Evolutionary conservation across 2,113 vertebrate genomes (phyloP).

Genomic region (Triplophysa siluroides): DNA sequence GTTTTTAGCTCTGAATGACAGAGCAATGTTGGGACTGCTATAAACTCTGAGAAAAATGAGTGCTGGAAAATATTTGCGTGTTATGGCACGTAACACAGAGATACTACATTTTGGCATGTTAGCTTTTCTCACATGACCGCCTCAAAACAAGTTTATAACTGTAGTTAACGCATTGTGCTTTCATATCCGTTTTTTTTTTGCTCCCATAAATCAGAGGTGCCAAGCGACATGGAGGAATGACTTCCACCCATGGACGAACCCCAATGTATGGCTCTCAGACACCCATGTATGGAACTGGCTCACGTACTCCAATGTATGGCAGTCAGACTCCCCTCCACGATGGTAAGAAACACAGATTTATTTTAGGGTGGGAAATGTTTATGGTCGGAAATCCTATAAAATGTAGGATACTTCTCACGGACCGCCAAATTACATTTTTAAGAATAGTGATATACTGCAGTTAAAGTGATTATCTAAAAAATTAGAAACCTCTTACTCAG

Average conservation of each 20-base stretch:
- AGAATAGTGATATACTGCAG: no score
- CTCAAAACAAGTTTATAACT: neutral
- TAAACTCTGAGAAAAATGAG: no score
- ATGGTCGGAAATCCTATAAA: no score
- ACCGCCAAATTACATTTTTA: no score
- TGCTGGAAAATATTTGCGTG: no score
- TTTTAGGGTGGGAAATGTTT: neutral
- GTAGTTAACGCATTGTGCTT: neutral
- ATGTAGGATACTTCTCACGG: no score
- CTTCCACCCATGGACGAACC: constrained; percentile 84
- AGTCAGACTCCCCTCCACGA: constrained; percentile 92
- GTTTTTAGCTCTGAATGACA: no score
- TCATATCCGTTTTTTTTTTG: neutral
- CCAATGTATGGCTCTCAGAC: constrained; percentile 94
- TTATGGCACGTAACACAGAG: no score
- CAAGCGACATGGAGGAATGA: constrained; percentile 78
- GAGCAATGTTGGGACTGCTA: no score
- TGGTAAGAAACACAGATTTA: constrained; percentile 72
- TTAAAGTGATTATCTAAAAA: no score
- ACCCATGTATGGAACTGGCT: constrained; percentile 90
- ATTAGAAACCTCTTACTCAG: no score
- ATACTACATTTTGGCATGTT: neutral
- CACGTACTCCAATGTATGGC: constrained; percentile 91
- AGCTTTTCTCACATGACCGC: neutral
- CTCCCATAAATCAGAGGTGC: constrained; percentile 76